These are phyloP conservation scores for Leptestheria dahalacensis DNA, from an alignment of 1,140 invertebrate genomes.

Conservation along the genomic window DNA sequence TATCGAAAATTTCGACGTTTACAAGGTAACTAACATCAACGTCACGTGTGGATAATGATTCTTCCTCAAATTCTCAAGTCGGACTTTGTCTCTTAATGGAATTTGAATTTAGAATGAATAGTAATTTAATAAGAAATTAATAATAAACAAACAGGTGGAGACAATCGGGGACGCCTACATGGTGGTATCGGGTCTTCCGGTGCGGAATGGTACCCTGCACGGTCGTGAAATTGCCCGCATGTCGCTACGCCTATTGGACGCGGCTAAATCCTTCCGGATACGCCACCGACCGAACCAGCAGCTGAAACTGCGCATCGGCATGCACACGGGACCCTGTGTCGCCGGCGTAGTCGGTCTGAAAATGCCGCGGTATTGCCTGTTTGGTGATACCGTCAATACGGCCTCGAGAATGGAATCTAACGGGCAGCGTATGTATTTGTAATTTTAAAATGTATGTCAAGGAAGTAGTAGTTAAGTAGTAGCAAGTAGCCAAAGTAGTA, in stretches of 20 bases:
- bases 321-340: slow-evolving; percentile 80
- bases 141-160: no score
- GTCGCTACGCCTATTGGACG: slow-evolving; percentile 70
- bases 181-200: slow-evolving; percentile 66
- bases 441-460: background rate
- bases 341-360: slow-evolving; percentile 86
- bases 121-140: no score
- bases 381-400: slow-evolving; percentile 89
- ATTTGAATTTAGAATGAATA: no score
- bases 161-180: slow-evolving; percentile 55
- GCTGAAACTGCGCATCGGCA: slow-evolving; percentile 81
- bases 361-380: slow-evolving; percentile 81
- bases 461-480: no score
- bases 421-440: slow-evolving; percentile 38
- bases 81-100: no score
- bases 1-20: slow-evolving; percentile 93
- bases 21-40: slow-evolving; percentile 71
- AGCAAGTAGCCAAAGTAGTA: no score
- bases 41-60: no score
- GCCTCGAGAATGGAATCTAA: slow-evolving; percentile 89
- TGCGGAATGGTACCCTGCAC: slow-evolving; percentile 68
- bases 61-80: no score
- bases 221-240: slow-evolving; percentile 86
- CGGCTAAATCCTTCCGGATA: slow-evolving; percentile 77
- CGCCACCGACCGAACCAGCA: slow-evolving; percentile 72